Evolutionary conservation across 2,888 invertebrate genomes (phyloP).

Genomic region (Synergus laeviventris): DNA sequence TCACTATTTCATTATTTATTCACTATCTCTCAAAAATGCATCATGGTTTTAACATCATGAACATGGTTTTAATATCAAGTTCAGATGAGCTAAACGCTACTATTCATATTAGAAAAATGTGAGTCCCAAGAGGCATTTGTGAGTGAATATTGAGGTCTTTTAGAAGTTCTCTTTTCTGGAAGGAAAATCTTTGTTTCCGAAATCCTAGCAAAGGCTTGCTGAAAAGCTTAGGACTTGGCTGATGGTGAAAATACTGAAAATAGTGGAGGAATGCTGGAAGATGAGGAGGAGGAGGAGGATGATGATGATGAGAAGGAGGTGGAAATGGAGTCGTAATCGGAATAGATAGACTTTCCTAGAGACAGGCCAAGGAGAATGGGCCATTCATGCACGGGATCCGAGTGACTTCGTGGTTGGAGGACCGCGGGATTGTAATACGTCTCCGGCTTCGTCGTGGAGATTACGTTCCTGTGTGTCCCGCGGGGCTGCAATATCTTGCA

Average conservation of each 20-base stretch:
- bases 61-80: too few relatives aligned
- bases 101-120: too few relatives aligned
- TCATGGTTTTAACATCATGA: too few relatives aligned
- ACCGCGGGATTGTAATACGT: constrained; percentile 73
- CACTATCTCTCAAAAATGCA: constrained; percentile 16
- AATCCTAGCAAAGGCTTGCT: constrained; percentile 53
- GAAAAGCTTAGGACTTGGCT: constrained; percentile 58
- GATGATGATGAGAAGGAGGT: constrained; percentile 48
- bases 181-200: constrained; percentile 68
- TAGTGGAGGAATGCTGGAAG: constrained; percentile 53
- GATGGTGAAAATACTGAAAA: constrained; percentile 56
- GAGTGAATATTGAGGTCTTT: background rate
- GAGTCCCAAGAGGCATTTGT: background rate
- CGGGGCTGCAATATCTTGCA: constrained; percentile 76
- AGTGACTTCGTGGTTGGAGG: constrained; percentile 69
- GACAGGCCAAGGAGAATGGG: constrained; percentile 74
- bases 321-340: constrained; percentile 65
- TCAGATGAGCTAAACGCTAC: too few relatives aligned
- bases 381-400: constrained; percentile 71
- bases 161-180: constrained; percentile 46
- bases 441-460: constrained; percentile 73
- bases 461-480: constrained; percentile 74
- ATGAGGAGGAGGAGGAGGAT: constrained; percentile 49
- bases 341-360: constrained; percentile 72
- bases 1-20: constrained; percentile 44